Evolutionary conservation across 1,140 invertebrate genomes (phyloP), one percentile per base, ranked within the genome.

Genomic region (Danaus plexippus): DNA sequence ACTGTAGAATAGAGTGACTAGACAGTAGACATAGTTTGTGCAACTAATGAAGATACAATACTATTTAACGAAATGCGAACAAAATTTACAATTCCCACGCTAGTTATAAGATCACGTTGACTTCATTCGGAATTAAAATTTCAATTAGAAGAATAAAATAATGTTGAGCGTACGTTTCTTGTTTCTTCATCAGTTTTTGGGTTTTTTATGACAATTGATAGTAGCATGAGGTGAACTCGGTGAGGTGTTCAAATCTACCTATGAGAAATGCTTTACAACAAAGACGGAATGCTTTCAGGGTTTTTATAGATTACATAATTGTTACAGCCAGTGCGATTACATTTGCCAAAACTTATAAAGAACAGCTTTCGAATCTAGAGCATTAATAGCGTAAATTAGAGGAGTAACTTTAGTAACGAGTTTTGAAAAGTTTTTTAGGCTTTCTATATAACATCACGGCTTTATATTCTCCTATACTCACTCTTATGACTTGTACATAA

Each of bases 11-110:
- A 32, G 22, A 32, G 5, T 32, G 22, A 45, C 50, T 46, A 67
- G 64, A 80, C 75, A 60, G 75, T 80, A 80, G 76, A 61, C 50
- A 64, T 73, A 71, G 66, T 58, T 52, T 59, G 47, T 55, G 45
- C 44, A 66, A 64, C 65, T 64, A 64, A 65, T 50, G 61, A 64
- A 67, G 64, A 69, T 46, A 57, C 61, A 61, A 54, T 43, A 53
- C 50, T 43, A 22, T 18, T 47, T 10, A 50, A 52, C 11, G 44
- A 52, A 56, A 57, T 54, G 54, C 50, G 41, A 13, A 56, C 53
- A 46, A 44, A 46, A 52, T 56, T 52, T 1, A 44, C 11, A 9
- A 45, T 45, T 45, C 44, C 11, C 44, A 45, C 11, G 11, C 4
- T 12, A 45, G 12, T 32, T 0, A 12, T 12, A 10, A 45, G 1